Conservation (phyloP, 1,140 invertebrate species). For the Drosophila mojavensis region DNA sequence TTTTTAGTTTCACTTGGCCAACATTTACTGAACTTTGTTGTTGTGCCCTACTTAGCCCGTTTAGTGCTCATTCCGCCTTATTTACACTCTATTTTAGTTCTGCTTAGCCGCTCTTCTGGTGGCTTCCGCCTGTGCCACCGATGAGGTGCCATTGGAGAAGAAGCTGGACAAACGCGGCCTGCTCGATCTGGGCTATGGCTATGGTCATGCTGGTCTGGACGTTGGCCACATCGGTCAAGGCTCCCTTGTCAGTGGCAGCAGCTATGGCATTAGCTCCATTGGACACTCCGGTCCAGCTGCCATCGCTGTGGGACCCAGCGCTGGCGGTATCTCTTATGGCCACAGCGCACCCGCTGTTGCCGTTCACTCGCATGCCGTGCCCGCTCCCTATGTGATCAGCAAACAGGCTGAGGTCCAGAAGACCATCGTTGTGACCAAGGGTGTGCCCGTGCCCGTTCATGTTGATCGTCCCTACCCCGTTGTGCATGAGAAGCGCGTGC, state of each 20-base stretch:
- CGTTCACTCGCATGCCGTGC: constrained; percentile 44
- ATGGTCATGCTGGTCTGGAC: constrained; percentile 86
- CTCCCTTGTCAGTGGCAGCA: constrained; percentile 84
- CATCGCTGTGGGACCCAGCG: no score
- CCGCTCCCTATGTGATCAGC: constrained; percentile 84
- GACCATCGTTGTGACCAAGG: constrained; percentile 90
- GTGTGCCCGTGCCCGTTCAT: constrained; percentile 87
- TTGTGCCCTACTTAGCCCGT: not conserved
- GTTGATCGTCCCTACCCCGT: constrained; percentile 87
- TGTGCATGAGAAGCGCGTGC: constrained; percentile 87
- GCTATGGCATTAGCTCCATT: constrained; percentile 55
- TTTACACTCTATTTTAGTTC: constrained; percentile 85
- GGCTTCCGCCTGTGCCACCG: constrained; percentile 86
- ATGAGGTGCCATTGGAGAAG: constrained; percentile 86
- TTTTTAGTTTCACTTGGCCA: not conserved
- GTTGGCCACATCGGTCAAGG: constrained; percentile 87
- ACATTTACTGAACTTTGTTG: not conserved
- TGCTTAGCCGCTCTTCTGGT: constrained; percentile 89
- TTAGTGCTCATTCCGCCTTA: not conserved
- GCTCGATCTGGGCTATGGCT: constrained; percentile 86
- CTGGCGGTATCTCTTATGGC: no score
- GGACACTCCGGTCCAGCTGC: constrained; percentile 53
- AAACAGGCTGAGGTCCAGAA: constrained; percentile 87
- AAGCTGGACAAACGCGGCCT: constrained; percentile 87
- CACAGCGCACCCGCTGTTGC: no score